A percentile compares a stretch with the other conserved stretches of the same genome.
Conservation (phyloP, 2,113 vertebrate genomes). For the Chiloscyllium plagiosum region DNA sequence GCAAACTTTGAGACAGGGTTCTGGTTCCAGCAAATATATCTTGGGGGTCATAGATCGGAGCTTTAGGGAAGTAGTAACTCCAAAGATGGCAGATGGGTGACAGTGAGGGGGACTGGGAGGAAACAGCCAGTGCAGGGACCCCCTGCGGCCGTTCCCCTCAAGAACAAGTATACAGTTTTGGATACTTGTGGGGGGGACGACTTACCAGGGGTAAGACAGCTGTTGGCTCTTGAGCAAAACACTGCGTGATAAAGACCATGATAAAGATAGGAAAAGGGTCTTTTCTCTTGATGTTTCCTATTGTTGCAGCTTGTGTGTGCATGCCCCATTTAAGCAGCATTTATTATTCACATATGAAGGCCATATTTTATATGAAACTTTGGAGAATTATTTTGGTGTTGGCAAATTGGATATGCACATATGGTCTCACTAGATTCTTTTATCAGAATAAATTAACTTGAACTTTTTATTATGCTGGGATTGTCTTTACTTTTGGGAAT, state of each 20-base stretch:
- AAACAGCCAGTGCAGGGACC: too few relatives aligned
- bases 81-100: too few relatives aligned
- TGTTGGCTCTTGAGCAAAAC: constrained; percentile 52
- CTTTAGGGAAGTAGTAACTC: too few relatives aligned
- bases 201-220: too few relatives aligned
- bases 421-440: neutral
- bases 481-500: neutral
- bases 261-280: neutral
- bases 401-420: neutral
- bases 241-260: neutral
- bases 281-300: too few relatives aligned
- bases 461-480: neutral
- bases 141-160: too few relatives aligned
- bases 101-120: too few relatives aligned
- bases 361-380: neutral
- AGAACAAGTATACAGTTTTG: too few relatives aligned
- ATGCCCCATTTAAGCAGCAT: neutral
- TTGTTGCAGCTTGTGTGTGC: neutral
- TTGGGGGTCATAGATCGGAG: too few relatives aligned
- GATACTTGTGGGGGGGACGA: too few relatives aligned
- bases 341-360: neutral
- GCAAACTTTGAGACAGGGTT: too few relatives aligned
- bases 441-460: neutral
- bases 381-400: neutral
- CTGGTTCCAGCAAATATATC: too few relatives aligned